Conservation (phyloP, 2,797 vertebrate genomes). For the Anguilla megastoma region DNA sequence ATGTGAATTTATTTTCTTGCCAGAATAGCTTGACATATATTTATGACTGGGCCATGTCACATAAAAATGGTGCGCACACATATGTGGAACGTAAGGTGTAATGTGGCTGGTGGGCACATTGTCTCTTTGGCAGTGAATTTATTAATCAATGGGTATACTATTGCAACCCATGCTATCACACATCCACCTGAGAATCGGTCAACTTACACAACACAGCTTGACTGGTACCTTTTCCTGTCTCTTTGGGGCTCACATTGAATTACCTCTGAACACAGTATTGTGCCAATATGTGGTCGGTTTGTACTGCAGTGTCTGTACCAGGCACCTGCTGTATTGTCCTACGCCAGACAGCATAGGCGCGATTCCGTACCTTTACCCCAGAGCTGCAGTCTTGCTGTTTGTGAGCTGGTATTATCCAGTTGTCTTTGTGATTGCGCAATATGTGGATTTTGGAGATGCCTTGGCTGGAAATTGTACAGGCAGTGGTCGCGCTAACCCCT, state of each 20-base stretch:
- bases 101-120: not conserved
- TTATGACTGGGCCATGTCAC: not conserved
- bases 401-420: not conserved
- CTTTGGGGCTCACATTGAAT: not conserved
- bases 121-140: not conserved
- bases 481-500: too few relatives aligned
- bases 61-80: not conserved
- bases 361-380: not conserved
- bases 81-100: not conserved
- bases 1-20: not conserved
- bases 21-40: not conserved
- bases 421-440: not conserved
- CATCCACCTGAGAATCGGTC: not conserved
- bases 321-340: not conserved
- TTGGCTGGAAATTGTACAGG: too few relatives aligned
- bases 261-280: not conserved
- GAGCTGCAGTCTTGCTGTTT: not conserved
- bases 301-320: not conserved
- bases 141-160: not conserved
- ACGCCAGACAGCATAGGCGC: not conserved
- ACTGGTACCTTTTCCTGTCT: not conserved
- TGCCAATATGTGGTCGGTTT: not conserved
- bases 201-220: not conserved
- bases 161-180: not conserved
- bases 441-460: not conserved